Percentiles rank a stretch among this genome's conserved stretches.
Conservation (phyloP, 2,113 vertebrate genomes). For the Pardalotus punctatus region DNA sequence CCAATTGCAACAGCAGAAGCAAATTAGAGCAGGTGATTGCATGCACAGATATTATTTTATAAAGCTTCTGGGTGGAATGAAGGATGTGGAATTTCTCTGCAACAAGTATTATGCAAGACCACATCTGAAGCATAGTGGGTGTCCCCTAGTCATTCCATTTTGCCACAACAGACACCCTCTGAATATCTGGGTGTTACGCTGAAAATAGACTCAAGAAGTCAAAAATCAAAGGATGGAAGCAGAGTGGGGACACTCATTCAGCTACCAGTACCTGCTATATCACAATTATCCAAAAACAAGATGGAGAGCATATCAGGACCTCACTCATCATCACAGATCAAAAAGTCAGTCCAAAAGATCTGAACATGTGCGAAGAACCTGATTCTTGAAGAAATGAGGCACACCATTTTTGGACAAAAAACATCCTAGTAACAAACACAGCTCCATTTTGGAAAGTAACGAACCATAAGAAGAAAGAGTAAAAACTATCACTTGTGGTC, state of each 20-base stretch:
- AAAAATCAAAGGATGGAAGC: neutral
- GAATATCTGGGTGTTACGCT: neutral
- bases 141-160: neutral
- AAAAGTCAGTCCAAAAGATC: neutral
- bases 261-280: neutral
- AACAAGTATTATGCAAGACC: neutral
- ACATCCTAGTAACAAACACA: neutral
- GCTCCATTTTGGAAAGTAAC: neutral
- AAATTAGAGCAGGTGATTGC: slow-evolving; percentile 20
- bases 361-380: neutral
- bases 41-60: neutral
- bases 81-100: neutral
- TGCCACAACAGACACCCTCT: neutral
- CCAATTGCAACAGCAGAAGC: neutral
- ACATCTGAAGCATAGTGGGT: neutral
- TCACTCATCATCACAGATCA: neutral
- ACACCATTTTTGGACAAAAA: neutral
- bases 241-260: neutral
- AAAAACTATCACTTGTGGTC: neutral
- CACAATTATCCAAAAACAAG: neutral
- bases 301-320: neutral
- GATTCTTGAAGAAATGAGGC: neutral
- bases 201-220: neutral
- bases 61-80: neutral
- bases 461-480: neutral